Base-by-base conservation (phyloP, 2,797 vertebrate genomes). In the Petrocephalus schoutedeni region DNA sequence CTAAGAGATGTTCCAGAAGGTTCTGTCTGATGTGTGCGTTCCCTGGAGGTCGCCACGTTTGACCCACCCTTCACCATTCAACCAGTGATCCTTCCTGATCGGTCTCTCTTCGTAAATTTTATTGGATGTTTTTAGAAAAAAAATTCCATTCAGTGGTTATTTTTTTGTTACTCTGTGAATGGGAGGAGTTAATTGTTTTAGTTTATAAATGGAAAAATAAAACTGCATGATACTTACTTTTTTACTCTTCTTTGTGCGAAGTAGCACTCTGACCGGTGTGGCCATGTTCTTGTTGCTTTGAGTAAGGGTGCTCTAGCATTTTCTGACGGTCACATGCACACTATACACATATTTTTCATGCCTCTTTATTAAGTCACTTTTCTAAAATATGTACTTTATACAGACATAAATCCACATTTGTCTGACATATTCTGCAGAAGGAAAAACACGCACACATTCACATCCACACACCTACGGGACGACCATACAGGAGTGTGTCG, bases 351-450 rank as follows among this genome's bases (percentile, higher is more conserved):
- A 57, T 89, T 85, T 71, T 88, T 57, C 88, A 88, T 87, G 89
- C 90, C 87, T 91, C 71, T 91, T 89, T 87, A 90, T 58, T 64
- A 84, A 90, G 89, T 91, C 83, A 89, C 84, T 89, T 92, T 88
- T 88, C 87, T 80, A 84, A 86, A 87, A 67, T 89, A 21, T 87
- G 87, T 87, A 77, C 88, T 88, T 87, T 88, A 83, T 58, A 88
- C 32, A 77, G 85, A 89, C 89, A 89, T 77, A 84, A 61, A 87
- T 89, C 90, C 87, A 89, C 56, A 23, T 88, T 53, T 58, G 80
- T 77, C 74, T 67, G 86, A 67, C 89, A 87, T 32, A 56, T 12
- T 85, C 57, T 82, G 59, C 89, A 54, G 21, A 89, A 54, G 85
- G 80, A 89, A 89, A 88, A n/a, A 71, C 87, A 85, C 54, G 61